Evolutionary conservation across 2,797 vertebrate species (phyloP).

Genomic region (Cyprinodon diabolis): DNA sequence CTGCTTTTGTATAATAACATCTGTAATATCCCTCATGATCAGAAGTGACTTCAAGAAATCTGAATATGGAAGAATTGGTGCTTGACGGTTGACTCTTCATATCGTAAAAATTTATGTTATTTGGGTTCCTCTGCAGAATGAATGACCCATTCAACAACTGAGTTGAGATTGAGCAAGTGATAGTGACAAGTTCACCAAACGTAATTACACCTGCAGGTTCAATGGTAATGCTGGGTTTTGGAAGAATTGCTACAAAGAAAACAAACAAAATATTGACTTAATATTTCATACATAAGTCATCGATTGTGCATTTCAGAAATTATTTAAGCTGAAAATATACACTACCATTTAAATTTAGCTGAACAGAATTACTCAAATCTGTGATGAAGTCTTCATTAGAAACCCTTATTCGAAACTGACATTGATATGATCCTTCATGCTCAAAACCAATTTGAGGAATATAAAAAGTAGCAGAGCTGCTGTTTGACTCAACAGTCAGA

Average conservation of each 20-base stretch:
- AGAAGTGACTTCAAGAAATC: not conserved
- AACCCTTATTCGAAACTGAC: not conserved
- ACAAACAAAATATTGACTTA: not conserved
- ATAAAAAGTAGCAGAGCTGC: not conserved
- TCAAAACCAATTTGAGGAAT: slow-evolving; percentile 1
- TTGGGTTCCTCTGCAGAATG: not conserved
- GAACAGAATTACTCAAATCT: not conserved
- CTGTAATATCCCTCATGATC: not conserved
- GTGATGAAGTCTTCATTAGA: not conserved
- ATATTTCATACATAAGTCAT: not conserved
- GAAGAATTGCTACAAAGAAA: not conserved
- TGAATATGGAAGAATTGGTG: not conserved
- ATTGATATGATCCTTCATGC: not conserved
- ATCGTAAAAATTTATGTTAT: not conserved
- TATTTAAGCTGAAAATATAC: not conserved
- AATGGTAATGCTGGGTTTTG: not conserved
- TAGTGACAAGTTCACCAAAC: not conserved
- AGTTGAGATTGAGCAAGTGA: not conserved
- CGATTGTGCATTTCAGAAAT: not conserved
- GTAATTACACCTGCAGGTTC: not conserved
- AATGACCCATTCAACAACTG: not conserved
- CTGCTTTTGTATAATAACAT: not conserved
- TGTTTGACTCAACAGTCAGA: not conserved
- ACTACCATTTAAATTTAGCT: not conserved
- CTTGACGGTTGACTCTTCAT: not conserved